These are phyloP conservation scores for Craniophora ligustri DNA, from an alignment of 2,888 invertebrate species.

Conservation along the genomic window DNA sequence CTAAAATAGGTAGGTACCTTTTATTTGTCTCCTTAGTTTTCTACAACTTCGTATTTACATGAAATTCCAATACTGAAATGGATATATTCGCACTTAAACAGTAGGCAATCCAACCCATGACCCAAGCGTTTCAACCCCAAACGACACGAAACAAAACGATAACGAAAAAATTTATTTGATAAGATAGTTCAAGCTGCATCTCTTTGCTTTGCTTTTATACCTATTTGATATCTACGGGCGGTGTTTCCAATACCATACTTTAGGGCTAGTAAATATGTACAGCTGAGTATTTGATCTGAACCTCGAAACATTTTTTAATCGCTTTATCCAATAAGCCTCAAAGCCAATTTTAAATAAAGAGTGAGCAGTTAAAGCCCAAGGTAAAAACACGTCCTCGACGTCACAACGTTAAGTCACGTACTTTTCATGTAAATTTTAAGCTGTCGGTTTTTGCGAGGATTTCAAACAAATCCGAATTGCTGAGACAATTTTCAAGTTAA, in stretches of 20 bases:
- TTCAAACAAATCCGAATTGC: constrained; percentile 67
- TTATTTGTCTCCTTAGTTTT: constrained; percentile 58
- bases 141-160: too few species aligned
- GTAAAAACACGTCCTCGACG: constrained; percentile 70
- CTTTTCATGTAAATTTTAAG: constrained; percentile 78
- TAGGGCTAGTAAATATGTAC: constrained; percentile 33
- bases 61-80: constrained; percentile 37
- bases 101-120: background rate
- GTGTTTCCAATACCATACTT: constrained; percentile 11
- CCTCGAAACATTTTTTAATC: constrained; percentile 68
- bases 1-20: constrained; percentile 55
- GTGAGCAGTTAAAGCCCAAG: constrained; percentile 73
- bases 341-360: constrained; percentile 76
- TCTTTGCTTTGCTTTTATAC: background rate
- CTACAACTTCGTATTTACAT: constrained; percentile 34
- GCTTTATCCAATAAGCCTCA: constrained; percentile 72
- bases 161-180: too few species aligned
- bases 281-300: constrained; percentile 57
- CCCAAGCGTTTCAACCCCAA: too few species aligned
- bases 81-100: constrained; percentile 22
- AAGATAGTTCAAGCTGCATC: background rate
- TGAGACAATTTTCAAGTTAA: constrained; percentile 66
- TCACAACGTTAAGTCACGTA: constrained; percentile 69
- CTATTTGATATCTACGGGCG: too few species aligned
- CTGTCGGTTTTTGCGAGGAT: constrained; percentile 71